These are phyloP conservation scores for Tetramorium bicarinatum DNA, from an alignment of 2,888 invertebrate genomes.

Conservation along the genomic window DNA sequence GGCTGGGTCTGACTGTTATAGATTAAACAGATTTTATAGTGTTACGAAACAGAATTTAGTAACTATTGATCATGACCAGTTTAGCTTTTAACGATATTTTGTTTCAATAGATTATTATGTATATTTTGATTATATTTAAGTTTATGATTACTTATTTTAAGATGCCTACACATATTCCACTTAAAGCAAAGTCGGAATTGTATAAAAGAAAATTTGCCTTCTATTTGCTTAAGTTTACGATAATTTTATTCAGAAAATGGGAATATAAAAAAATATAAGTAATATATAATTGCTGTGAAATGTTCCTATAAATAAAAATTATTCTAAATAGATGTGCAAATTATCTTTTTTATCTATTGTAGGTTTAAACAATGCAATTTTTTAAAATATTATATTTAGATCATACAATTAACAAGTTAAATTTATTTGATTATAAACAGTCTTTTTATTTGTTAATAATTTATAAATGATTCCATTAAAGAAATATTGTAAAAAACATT, in stretches of 20 bases:
- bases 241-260: constrained; percentile 2
- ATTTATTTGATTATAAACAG: constrained; percentile 5
- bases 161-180: background rate
- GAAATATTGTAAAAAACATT: background rate
- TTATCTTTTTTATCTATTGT: constrained; percentile 16
- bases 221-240: background rate
- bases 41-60: constrained; percentile 47
- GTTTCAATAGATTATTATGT: constrained; percentile 2
- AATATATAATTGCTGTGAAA: background rate
- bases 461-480: constrained; percentile 1
- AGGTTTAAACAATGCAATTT: background rate
- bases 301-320: background rate
- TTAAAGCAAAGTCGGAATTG: constrained; percentile 5
- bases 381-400: background rate
- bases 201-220: constrained; percentile 12
- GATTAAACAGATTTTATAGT: constrained; percentile 62
- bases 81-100: constrained; percentile 24
- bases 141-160: constrained; percentile 18
- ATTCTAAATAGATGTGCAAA: background rate
- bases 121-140: background rate
- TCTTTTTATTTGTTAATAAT: constrained; percentile 3
- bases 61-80: constrained; percentile 43
- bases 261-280: constrained; percentile 7
- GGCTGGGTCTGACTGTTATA: constrained; percentile 72
- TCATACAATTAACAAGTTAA: background rate